Conservation (phyloP, 2,113 vertebrate genomes). For the Tiliqua scincoides region DNA sequence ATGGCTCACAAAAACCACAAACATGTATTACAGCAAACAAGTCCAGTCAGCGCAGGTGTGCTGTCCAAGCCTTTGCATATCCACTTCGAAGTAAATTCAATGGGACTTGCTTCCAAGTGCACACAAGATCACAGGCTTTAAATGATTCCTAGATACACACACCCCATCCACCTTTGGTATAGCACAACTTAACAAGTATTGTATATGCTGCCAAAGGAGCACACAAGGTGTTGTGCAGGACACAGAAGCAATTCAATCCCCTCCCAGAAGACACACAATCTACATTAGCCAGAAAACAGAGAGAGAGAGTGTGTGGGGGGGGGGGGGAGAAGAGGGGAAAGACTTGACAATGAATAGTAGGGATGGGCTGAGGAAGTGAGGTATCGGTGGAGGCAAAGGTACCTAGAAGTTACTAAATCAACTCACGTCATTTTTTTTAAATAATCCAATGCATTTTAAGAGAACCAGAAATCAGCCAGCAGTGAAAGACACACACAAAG, state of each 20-base stretch:
- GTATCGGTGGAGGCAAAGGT: neutral
- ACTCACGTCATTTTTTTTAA: neutral
- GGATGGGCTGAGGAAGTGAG: neutral
- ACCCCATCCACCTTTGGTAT: neutral
- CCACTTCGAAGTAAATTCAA: neutral
- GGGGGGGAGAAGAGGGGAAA: too few species aligned
- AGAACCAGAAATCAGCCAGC: neutral
- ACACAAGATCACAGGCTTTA: neutral
- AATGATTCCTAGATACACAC: neutral
- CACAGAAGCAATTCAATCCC: neutral
- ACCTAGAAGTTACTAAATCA: neutral
- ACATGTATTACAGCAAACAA: constrained; percentile 24
- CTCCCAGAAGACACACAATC: neutral
- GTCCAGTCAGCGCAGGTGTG: neutral
- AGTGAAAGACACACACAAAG: neutral
- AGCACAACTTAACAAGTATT: neutral
- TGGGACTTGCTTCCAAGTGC: neutral
- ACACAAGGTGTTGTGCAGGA: neutral
- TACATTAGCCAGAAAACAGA: neutral
- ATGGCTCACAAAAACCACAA: constrained; percentile 17
- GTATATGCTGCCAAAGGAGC: neutral
- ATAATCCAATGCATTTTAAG: neutral
- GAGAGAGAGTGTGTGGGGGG: neutral
- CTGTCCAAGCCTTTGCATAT: neutral
- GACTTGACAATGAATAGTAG: neutral